Evolutionary conservation across 1,140 invertebrate genomes (phyloP), one percentile per base, ranked within the genome.

Genomic region (Thaumetopoea pityocampa): DNA sequence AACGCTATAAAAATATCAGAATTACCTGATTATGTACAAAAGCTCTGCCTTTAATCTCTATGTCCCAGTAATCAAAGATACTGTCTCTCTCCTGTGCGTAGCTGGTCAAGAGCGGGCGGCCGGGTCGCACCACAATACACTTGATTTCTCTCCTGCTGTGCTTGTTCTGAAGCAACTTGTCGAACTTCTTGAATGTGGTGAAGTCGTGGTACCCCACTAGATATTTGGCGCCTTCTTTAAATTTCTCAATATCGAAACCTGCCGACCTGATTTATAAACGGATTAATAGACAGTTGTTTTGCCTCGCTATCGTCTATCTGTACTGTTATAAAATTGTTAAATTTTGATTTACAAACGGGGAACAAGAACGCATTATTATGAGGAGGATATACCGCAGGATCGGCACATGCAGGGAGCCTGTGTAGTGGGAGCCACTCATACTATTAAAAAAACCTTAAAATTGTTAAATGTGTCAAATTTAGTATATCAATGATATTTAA

Each of bases 21-120:
- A 50, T 59, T 74, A 91, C 91, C 85, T 93, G 92, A 59, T 91
- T 92, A 62, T 93, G 91, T 8, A 93, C 77, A 85, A 93, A 94
- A n/a, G 88, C 86, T 62, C 61, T 85, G 12, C 87, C 86, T 44
- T 84, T 87, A 6, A 90, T 85, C 40, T 84, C 83, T 20, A 94
- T 77, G 57, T 92, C 86, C 85, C 88, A 92, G 61, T 89, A 92
- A 52, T 90, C 71, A 52, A 89, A 89, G 16, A 84, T 53, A 5
- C 72, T 43, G 0, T 85, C 51, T 4, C 82, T 48, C 10, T 61
- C 48, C 49, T 64, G 59, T 1, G 66, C 67, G 5, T 65, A 57
- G 6, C 56, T 61, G 3, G 86, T 66, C 8, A 87, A 67, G 15
- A 87, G 49, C 0, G 88, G 71, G 7, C 20, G 24, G 4, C 85